Conservation (phyloP, 53 echinoderm and acorn worm species). For the Crossaster papposus region DNA sequence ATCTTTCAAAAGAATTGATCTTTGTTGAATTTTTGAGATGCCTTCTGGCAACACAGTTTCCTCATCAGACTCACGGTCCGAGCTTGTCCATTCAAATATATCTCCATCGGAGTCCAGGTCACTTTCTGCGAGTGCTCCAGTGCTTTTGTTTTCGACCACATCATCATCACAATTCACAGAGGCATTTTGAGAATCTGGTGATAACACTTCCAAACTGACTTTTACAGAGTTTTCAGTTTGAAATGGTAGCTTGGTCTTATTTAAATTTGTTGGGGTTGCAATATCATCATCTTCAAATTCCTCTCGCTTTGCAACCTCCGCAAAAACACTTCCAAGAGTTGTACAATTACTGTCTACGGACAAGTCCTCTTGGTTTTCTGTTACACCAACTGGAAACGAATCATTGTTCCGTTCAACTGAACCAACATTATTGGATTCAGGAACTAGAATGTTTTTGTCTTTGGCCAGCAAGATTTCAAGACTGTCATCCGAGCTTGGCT, state of each 20-base stretch:
- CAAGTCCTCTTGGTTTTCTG: neutral
- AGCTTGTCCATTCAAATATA: conserved; percentile 45
- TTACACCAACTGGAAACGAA: neutral
- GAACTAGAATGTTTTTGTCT: neutral
- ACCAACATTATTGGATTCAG: neutral
- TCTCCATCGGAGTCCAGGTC: conserved; percentile 44
- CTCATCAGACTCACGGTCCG: conserved; percentile 24
- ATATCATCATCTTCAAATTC: neutral
- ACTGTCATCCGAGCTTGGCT: neutral
- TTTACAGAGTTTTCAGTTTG: conserved; percentile 5
- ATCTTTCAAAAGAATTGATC: conserved; percentile 38
- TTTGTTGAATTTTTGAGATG: neutral
- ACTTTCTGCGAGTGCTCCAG: conserved; percentile 17
- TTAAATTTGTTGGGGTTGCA: neutral
- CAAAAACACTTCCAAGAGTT: neutral
- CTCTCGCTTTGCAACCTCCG: neutral
- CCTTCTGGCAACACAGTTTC: conserved; percentile 12
- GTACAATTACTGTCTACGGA: neutral
- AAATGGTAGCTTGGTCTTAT: neutral
- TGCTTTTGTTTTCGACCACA: neutral
- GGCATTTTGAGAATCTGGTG: neutral
- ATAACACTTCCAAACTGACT: neutral
- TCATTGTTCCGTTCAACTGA: neutral
- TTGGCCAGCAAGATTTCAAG: too few relatives aligned
- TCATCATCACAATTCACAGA: neutral